A percentile compares a stretch with the other conserved stretches of the same genome.
Conservation (phyloP, 2,797 vertebrate species). For the Macroramphosus scolopax region DNA sequence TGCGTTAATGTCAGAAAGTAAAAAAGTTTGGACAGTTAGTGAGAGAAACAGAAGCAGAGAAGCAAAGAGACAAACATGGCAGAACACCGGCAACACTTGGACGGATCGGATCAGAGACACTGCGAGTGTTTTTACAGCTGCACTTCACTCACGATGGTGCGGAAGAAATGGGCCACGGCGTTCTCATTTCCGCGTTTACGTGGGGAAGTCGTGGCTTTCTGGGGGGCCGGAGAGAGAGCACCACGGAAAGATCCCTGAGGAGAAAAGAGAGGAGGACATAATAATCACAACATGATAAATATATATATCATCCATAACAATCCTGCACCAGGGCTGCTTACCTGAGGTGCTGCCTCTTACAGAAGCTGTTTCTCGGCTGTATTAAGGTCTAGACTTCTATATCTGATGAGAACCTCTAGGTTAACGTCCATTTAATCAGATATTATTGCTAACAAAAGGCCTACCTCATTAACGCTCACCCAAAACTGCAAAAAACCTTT, state of each 20-base stretch:
- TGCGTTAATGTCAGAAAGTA: slow-evolving; percentile 63
- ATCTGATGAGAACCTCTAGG: too few relatives aligned
- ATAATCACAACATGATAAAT: too few relatives aligned
- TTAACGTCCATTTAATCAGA: too few relatives aligned
- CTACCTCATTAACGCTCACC: slow-evolving; percentile 2
- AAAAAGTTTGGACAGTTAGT: slow-evolving; percentile 29
- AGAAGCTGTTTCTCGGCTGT: too few relatives aligned
- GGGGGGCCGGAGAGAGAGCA: slow-evolving; percentile 84
- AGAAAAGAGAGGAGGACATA: not conserved
- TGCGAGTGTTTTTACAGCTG: not conserved
- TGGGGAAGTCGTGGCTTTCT: slow-evolving; percentile 84
- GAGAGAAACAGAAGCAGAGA: not conserved
- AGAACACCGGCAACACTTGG: not conserved
- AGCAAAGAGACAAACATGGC: slow-evolving; percentile 21
- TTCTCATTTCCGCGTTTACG: slow-evolving; percentile 89
- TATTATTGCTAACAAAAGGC: too few relatives aligned
- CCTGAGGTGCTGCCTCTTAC: too few relatives aligned
- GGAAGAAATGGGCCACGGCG: slow-evolving; percentile 96
- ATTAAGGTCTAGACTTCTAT: too few relatives aligned
- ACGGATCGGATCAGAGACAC: not conserved
- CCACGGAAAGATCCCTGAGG: slow-evolving; percentile 81
- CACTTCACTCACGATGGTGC: slow-evolving; percentile 90
- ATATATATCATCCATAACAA: too few relatives aligned
- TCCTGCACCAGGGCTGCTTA: too few relatives aligned
- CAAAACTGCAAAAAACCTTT: not conserved